phyloP scores from a whole-genome alignment of 2,888 invertebrate species.

The Petrolisthes manimaculis region DNA sequence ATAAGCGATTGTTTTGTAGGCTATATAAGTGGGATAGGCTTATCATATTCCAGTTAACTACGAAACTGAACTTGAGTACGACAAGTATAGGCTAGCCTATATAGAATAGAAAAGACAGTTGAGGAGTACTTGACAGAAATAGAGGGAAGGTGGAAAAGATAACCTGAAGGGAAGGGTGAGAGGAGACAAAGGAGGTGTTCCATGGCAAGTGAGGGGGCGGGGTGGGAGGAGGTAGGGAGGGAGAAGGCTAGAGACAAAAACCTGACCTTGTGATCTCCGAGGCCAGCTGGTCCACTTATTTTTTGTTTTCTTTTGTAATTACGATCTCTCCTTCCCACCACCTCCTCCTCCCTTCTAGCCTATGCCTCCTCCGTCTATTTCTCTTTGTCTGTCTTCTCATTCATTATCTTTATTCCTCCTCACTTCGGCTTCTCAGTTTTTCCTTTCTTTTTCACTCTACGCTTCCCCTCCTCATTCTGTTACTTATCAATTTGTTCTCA shows the following conservation, averaged over 20 bases:
- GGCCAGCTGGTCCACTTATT: conserved; percentile 13
- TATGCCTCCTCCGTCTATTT: background rate
- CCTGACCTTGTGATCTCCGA: conserved; percentile 10
- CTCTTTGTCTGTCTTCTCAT: background rate
- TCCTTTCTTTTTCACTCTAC: background rate
- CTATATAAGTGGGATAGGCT: too few species aligned
- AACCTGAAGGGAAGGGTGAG: background rate
- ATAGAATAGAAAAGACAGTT: background rate
- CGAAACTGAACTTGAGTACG: too few species aligned
- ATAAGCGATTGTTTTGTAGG: too few species aligned
- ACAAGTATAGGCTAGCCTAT: too few species aligned
- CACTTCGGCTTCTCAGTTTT: background rate
- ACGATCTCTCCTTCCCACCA: background rate
- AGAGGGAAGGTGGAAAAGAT: background rate
- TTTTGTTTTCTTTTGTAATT: background rate
- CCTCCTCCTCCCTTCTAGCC: background rate
- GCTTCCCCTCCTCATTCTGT: background rate
- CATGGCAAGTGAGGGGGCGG: background rate
- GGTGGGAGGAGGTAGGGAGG: background rate
- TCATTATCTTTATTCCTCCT: background rate
- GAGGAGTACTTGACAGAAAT: background rate
- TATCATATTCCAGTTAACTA: too few species aligned
- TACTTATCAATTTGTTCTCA: too few species aligned
- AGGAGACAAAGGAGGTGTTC: background rate
- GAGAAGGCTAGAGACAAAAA: conserved; percentile 12